phyloP scores from a whole-genome alignment of 1,140 invertebrate species.

The Spodoptera litura region DNA sequence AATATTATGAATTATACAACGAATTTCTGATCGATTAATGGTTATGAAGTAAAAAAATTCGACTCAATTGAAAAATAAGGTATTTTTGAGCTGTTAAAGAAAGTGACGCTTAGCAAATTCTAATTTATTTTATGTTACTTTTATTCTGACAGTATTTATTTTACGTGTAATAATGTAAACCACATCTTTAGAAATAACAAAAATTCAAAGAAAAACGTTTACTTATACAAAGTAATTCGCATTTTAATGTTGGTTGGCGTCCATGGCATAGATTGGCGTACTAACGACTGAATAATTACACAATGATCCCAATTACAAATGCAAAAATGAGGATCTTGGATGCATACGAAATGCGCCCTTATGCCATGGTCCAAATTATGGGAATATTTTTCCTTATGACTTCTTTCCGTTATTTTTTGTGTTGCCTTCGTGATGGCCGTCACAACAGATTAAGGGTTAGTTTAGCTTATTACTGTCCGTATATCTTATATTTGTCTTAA shows the following conservation, averaged over 20 bases:
- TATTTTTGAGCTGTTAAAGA: too few species aligned
- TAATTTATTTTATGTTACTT: too few species aligned
- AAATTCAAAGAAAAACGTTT: background rate
- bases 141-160: background rate
- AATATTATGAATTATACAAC: too few species aligned
- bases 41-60: too few species aligned
- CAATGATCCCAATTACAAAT: conserved; percentile 82
- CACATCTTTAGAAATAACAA: background rate
- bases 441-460: too few species aligned
- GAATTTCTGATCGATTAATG: too few species aligned
- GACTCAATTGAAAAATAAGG: too few species aligned
- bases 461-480: too few species aligned
- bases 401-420: background rate
- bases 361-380: conserved; percentile 57
- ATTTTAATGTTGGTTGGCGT: conserved; percentile 63
- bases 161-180: background rate
- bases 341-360: conserved; percentile 75
- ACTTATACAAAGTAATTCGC: conserved; percentile 49
- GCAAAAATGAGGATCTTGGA: conserved; percentile 80
- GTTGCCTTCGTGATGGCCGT: too few species aligned
- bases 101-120: too few species aligned
- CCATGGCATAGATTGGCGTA: conserved; percentile 71
- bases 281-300: conserved; percentile 84
- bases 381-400: background rate
- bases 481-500: too few species aligned